Evolutionary conservation across 2,888 invertebrate genomes (phyloP), one percentile per base, ranked within the genome.

Genomic region (Drosophila vallismaia): DNA sequence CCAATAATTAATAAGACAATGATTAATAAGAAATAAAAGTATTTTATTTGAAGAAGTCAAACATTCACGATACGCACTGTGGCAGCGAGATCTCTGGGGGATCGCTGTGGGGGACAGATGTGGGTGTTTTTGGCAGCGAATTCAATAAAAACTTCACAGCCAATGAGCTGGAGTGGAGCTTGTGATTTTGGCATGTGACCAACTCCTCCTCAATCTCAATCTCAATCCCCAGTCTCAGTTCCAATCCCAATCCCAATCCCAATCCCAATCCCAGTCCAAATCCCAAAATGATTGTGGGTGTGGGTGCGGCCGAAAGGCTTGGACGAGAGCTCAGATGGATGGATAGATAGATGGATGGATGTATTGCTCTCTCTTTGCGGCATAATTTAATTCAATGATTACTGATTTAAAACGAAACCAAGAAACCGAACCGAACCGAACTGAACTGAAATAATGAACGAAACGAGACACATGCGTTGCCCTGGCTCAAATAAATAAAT

Each of bases 321-420:
- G 68, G 74, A 72, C 75, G 71, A 57, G 19, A 66, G 33, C 9
- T 5, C 12, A 12, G 36, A 29, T 56, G 29, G 28, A 44, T 10
- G 24, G 59, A 19, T 71, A 44, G 52, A 14, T 48, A 40, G 49
- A 51, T 68, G 51, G 36, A 50, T 59, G 60, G 68, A 62, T 42
- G 71, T 55, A 45, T 67, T 40, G 31, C 53, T 49, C 45, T 57
- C 56, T 55, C 57, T 31, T 52, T 50, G 33, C 71, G 88, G 76
- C 86, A 78, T 85, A 87, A 86, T 86, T 88, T 85, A 81, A 88
- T 88, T 88, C 85, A 87, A 88, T 88, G 87, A 88, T 88, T 88
- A 86, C 87, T 76, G 85, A 87, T 85, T 88, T 81, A 73, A 79
- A 86, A 85, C 59, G 62, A 76, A 80, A 75, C 68, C 74, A 63